Percentiles rank a stretch among this genome's conserved stretches.
Conservation (phyloP, 2,797 vertebrate species). For the Melanotaenia boesemani region DNA sequence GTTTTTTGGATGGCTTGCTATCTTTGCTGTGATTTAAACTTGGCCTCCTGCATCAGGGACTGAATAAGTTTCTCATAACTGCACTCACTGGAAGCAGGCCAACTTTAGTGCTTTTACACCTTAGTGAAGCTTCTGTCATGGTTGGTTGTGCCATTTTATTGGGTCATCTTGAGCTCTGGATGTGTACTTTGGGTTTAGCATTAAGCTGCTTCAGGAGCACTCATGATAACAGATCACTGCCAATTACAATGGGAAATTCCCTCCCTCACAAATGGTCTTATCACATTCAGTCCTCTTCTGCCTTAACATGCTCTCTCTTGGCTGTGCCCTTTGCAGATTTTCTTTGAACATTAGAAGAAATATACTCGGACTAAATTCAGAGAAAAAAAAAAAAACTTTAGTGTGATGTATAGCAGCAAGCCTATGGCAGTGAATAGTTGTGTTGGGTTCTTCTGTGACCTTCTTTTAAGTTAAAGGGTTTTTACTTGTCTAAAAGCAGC, state of each 20-base stretch:
- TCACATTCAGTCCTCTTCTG: slow-evolving; percentile 18
- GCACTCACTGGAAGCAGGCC: slow-evolving; percentile 14
- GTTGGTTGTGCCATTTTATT: slow-evolving; percentile 41
- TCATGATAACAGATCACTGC: slow-evolving; percentile 44
- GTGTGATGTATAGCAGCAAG: neutral
- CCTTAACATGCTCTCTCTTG: slow-evolving; percentile 9
- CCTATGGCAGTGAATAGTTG: neutral
- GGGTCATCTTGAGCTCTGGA: slow-evolving; percentile 34
- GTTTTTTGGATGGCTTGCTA: neutral
- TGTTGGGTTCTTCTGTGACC: slow-evolving; percentile 4
- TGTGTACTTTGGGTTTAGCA: slow-evolving; percentile 38
- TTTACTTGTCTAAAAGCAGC: neutral
- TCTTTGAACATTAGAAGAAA: slow-evolving; percentile 15
- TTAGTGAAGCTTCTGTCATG: slow-evolving; percentile 26
- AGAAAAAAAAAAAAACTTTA: slow-evolving; percentile 16
- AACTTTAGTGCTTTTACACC: slow-evolving; percentile 12
- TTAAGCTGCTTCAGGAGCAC: slow-evolving; percentile 26
- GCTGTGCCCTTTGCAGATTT: slow-evolving; percentile 17
- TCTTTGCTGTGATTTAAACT: slow-evolving; percentile 28
- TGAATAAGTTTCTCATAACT: slow-evolving; percentile 20
- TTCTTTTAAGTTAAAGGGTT: neutral
- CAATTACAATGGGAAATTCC: slow-evolving; percentile 37
- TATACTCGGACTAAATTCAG: slow-evolving; percentile 9
- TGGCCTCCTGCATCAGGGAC: slow-evolving; percentile 9
- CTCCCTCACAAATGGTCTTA: slow-evolving; percentile 19